These are phyloP conservation scores for Cataglyphis cursor DNA, from an alignment of 2,888 invertebrate species.

Conservation along the genomic window DNA sequence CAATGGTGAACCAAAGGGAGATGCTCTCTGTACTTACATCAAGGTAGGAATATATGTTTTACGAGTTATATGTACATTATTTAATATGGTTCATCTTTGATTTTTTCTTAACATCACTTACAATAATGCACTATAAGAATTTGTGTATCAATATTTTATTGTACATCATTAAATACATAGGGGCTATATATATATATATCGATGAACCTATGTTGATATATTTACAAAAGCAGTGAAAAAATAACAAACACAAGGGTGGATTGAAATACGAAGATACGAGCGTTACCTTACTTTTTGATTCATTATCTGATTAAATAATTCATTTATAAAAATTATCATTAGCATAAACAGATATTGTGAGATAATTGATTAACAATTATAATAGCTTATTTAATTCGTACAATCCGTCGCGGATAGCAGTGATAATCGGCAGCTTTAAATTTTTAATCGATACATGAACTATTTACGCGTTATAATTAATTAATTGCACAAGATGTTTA, in stretches of 20 bases:
- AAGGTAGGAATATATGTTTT: slow-evolving; percentile 89
- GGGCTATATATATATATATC: slow-evolving; percentile 9
- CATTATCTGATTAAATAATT: neutral
- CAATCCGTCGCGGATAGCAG: neutral
- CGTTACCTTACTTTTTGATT: neutral
- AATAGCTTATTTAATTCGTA: neutral
- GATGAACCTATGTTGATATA: slow-evolving; percentile 61
- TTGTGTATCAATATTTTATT: slow-evolving; percentile 63
- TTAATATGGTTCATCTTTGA: neutral
- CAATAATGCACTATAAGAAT: neutral
- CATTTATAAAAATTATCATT: slow-evolving; percentile 38
- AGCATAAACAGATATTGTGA: slow-evolving; percentile 36
- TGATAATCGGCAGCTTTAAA: neutral
- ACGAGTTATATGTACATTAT: neutral
- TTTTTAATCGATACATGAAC: slow-evolving; percentile 6
- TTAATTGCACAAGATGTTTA: neutral
- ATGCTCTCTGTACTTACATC: slow-evolving; percentile 98
- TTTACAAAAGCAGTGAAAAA: slow-evolving; percentile 74
- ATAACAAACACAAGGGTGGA: slow-evolving; percentile 59
- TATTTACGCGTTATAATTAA: slow-evolving; percentile 6
- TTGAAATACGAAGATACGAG: slow-evolving; percentile 42
- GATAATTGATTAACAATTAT: neutral
- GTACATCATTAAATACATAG: slow-evolving; percentile 62
- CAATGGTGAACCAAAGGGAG: slow-evolving; percentile 95
- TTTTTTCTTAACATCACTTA: neutral